Evolutionary conservation across 2,888 invertebrate species (phyloP).

Genomic region (Eudasyphora cyanicolor): DNA sequence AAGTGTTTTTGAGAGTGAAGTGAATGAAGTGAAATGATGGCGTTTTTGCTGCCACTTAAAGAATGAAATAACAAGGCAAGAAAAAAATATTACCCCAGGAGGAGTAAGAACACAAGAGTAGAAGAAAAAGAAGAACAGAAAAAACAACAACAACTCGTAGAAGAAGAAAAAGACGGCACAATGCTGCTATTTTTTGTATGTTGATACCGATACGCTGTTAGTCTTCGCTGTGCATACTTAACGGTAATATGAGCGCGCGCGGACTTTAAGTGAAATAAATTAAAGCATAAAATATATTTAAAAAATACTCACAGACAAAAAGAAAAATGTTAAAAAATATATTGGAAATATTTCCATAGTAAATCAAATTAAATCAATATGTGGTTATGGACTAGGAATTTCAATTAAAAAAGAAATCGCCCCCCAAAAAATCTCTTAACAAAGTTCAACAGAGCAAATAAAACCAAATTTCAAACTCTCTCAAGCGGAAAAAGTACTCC

Average conservation of each 20-base stretch:
- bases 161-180: conserved; percentile 18
- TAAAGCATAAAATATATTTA: background rate
- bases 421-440: background rate
- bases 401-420: background rate
- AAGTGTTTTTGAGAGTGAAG: conserved; percentile 30
- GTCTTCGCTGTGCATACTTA: conserved; percentile 59
- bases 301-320: background rate
- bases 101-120: background rate
- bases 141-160: too few relatives aligned
- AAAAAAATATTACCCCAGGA: conserved; percentile 7
- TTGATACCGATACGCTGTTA: conserved; percentile 39
- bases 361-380: background rate
- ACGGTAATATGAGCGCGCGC: conserved; percentile 55
- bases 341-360: too few relatives aligned
- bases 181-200: conserved; percentile 13
- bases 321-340: background rate
- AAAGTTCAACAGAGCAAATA: background rate
- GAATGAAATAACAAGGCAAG: conserved; percentile 15
- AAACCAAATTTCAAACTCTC: background rate
- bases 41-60: conserved; percentile 47
- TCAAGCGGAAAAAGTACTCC: background rate
- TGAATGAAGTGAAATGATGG: conserved; percentile 40
- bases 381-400: background rate
- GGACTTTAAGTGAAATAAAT: conserved; percentile 31
- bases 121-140: conserved; percentile 15